Conservation (phyloP, 2,113 vertebrate genomes). For the Theristicus caerulescens region DNA sequence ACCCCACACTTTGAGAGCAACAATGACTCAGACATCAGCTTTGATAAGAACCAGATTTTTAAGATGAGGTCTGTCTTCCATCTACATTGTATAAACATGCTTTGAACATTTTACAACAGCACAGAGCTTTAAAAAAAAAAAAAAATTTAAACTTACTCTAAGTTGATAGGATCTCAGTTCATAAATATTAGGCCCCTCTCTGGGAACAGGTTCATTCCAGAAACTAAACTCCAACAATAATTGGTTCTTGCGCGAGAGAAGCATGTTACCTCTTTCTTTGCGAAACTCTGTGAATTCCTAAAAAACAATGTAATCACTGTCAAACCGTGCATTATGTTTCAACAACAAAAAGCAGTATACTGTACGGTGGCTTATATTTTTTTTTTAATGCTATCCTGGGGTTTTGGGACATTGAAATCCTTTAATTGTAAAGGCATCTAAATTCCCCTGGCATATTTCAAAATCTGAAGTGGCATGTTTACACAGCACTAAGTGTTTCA, state of each 20-base stretch:
- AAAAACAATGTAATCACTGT: background rate
- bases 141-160: slow-evolving; percentile 78
- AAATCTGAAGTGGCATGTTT: background rate
- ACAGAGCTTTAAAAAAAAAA: background rate
- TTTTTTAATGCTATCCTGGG: background rate
- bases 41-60: background rate
- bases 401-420: background rate
- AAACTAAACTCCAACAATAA: slow-evolving; percentile 96
- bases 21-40: background rate
- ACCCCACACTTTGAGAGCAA: background rate
- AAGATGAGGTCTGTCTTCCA: background rate
- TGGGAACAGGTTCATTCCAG: slow-evolving; percentile 93
- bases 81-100: background rate
- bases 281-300: slow-evolving; percentile 90
- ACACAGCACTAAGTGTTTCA: background rate
- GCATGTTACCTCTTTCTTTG: slow-evolving; percentile 89
- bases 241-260: slow-evolving; percentile 93
- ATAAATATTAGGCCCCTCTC: slow-evolving; percentile 92
- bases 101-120: background rate
- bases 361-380: fast-evolving
- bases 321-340: background rate
- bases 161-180: slow-evolving; percentile 95
- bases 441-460: background rate
- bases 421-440: background rate
- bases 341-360: background rate